Evolutionary conservation across 2,888 invertebrate species (phyloP), one percentile per base, ranked within the genome.

Genomic region (Cephus sareptanus): DNA sequence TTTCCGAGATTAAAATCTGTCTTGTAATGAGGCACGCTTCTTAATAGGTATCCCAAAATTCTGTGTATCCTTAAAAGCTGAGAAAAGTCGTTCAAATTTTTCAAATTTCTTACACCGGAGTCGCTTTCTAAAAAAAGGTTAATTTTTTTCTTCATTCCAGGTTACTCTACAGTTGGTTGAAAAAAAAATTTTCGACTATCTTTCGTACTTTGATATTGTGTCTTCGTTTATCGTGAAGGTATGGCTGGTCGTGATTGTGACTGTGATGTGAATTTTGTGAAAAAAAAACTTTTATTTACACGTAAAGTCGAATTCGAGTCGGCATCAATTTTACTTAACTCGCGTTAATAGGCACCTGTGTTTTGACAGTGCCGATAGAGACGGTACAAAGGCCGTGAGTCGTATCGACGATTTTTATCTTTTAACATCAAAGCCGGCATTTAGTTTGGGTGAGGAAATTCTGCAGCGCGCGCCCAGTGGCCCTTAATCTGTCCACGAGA

Each of bases 401-500:
- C 34, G 73, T 76, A 78, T 78, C 78, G 76, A 75, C 12, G 68
- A 76, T 78, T 56, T 23, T 73, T 34, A 78, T 78, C 78, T 78
- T 76, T 78, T 40, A 75, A 78, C 78, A 73, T 78, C 75, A 78
- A 78, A 77, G 76, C 78, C 78, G 40, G 78, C 78, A 70, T 69
- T 75, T 75, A 34, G 71, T 34, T 34, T 71, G 71, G 31, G 71
- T 71, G 76, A 78, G 69, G 76, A 78, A 78, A 78, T 78, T 78
- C 78, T 78, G 78, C 78, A 78, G 69, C 76, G 78, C 78, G 69
- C 76, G 76, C 76, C 78, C 73, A 78, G 75, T 37, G 78, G 75
- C 76, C 70, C 78, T 74, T 78, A 78, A 78, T 78, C 78, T 78
- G 15, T n/a, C 68, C 33, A 75, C 68, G 37, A 78, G 78, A 78